phyloP scores from a whole-genome alignment of 2,113 vertebrate species.

The Albula glossodonta region DNA sequence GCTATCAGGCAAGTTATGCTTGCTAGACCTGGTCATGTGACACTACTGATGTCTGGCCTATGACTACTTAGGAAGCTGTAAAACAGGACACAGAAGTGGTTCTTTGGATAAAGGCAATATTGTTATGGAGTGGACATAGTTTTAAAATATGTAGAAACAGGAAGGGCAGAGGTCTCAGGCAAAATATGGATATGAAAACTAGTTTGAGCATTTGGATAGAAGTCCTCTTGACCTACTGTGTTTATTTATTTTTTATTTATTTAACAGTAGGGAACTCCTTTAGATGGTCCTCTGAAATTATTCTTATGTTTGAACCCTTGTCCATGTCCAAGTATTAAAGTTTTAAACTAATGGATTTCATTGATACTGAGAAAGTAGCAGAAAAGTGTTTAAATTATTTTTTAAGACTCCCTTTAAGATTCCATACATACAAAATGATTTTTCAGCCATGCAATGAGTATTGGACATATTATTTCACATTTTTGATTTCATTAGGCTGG shows the following conservation, averaged over 20 bases:
- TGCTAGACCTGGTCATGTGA: too few species aligned
- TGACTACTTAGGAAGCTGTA: too few species aligned
- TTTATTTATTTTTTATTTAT: slow-evolving; percentile 11
- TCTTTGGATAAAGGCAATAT: too few species aligned
- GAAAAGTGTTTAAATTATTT: neutral
- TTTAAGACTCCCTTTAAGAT: neutral
- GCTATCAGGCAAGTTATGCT: too few species aligned
- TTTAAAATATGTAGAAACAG: too few species aligned
- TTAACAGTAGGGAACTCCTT: neutral
- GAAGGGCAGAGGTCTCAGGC: neutral
- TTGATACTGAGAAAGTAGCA: neutral
- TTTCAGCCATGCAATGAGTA: neutral
- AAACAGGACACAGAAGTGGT: too few species aligned
- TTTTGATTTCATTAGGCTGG: neutral
- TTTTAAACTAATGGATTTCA: neutral
- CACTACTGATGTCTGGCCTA: too few species aligned
- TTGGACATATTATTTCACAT: neutral
- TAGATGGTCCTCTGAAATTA: neutral
- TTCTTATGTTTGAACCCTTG: neutral
- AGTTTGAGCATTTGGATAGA: neutral
- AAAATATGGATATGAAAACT: neutral
- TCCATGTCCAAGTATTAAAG: neutral
- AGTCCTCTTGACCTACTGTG: neutral
- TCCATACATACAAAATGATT: neutral
- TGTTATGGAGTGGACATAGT: too few species aligned